Percentiles rank a stretch among this genome's conserved stretches.
Evolutionary conservation across 1,140 invertebrate species (phyloP).

Genomic region (Penaeus indicus): DNA sequence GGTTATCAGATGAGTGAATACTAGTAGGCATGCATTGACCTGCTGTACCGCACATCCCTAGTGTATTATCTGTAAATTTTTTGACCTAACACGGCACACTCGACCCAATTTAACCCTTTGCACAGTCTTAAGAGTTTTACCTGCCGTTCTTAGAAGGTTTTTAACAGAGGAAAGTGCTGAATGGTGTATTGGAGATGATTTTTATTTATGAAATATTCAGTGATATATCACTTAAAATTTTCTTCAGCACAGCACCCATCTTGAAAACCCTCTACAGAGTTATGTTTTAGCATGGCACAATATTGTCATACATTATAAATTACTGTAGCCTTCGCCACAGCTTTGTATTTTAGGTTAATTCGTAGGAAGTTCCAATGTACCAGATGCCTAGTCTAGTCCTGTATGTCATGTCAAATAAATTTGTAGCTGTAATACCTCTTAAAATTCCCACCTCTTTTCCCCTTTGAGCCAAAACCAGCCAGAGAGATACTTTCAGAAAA

Average conservation of each 20-base stretch:
- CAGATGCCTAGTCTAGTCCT: constrained; percentile 55
- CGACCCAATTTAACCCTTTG: no score
- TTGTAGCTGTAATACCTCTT: constrained; percentile 47
- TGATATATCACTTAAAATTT: no score
- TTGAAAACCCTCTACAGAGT: not conserved
- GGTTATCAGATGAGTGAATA: constrained; percentile 20
- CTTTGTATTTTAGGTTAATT: constrained; percentile 41
- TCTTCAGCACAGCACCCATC: no score
- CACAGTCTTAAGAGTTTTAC: no score
- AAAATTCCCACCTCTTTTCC: constrained; percentile 31
- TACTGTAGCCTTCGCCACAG: constrained; percentile 32
- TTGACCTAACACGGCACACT: no score
- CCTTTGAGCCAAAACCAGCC: constrained; percentile 8
- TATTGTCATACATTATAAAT: constrained; percentile 28
- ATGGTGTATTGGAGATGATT: no score
- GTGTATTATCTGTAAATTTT: no score
- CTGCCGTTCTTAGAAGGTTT: no score
- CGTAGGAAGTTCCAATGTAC: constrained; percentile 44
- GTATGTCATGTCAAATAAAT: constrained; percentile 62
- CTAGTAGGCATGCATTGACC: not conserved
- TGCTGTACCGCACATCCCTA: not conserved
- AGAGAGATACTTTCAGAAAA: constrained; percentile 13
- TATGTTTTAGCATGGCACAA: constrained; percentile 23
- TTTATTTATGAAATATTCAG: no score
- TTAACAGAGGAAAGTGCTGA: no score